Evolutionary conservation across 35 echinoderm and acorn worm genomes (phyloP), one percentile per base, ranked within the genome.

Genomic region (Ophioderma brevispina): DNA sequence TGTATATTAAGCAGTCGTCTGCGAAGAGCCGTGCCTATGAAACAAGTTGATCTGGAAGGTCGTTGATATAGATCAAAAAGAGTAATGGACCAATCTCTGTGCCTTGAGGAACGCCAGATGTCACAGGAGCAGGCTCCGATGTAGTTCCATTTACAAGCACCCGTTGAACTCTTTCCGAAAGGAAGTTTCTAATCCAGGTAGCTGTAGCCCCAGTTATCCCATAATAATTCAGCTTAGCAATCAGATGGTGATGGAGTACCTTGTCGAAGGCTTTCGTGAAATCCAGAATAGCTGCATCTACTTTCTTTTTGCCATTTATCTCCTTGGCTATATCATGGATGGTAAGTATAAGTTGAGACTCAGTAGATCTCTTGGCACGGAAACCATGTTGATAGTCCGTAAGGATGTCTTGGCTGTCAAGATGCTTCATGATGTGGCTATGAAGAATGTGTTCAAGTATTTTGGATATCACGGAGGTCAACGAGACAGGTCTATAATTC

Each of bases 261-360:
- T 82, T 87, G 40, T 93, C 64, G 41, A 93, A 93, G 13, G 78
- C 91, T 77, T 93, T 88, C 15, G 77, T 75, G 79, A 92, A 92
- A 43, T 92, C 90, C 63, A 77, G 37, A 1, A 90, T 64, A 38
- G 78, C 43, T 28, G 38, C 46, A 46, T 89, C 55, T 15, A 35
- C 49, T 25, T 31, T 36, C 35, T 80, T 14, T 18, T 77, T 35
- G 3, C 77, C 43, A 33, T 87, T 43, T 0, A 86, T 36, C 5
- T 37, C 39, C 36, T 80, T 86, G 19, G 32, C 76, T 28, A 92
- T 55, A 43, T 93, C 85, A 31, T 88, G 36, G 31, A 93, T 87
- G 31, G 85, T 93, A 11, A 83, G 13, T 43, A 76, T 77, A 33
- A 81, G 50, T 82, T 82, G 79, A 34, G 79, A 46, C 41, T 82